Conservation (phyloP, 2,113 vertebrate genomes). For the Carassius auratus region DNA sequence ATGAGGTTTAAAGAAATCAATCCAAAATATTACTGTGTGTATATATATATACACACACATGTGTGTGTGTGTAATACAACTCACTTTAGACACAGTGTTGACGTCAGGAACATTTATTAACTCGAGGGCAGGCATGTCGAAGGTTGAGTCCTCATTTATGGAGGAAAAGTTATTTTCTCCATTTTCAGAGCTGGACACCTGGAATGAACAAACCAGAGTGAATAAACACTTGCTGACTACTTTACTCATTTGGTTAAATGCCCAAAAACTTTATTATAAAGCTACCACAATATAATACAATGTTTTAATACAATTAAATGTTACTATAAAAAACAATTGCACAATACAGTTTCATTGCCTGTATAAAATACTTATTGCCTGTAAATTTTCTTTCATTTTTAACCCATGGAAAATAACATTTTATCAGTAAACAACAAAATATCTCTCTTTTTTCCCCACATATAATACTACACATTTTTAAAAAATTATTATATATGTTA, state of each 20-base stretch:
- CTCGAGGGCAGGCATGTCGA: constrained; percentile 70
- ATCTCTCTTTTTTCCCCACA: too few relatives aligned
- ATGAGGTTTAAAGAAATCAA: background rate
- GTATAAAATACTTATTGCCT: too few relatives aligned
- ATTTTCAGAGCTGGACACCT: background rate
- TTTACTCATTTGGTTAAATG: background rate
- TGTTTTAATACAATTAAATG: too few relatives aligned
- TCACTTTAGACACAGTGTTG: background rate
- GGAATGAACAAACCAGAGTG: background rate
- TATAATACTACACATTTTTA: too few relatives aligned
- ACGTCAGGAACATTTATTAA: constrained; percentile 55
- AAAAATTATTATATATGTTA: too few relatives aligned
- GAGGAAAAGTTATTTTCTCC: background rate
- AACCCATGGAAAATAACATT: too few relatives aligned
- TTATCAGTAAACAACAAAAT: too few relatives aligned
- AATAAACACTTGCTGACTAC: background rate
- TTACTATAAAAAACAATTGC: too few relatives aligned
- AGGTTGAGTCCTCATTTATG: constrained; percentile 22
- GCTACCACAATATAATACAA: too few relatives aligned
- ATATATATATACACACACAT: too few relatives aligned
- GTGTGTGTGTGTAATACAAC: background rate
- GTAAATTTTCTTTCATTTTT: too few relatives aligned
- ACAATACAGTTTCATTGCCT: too few relatives aligned
- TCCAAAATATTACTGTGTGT: background rate
- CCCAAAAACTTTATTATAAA: background rate